Conservation (phyloP, 2,113 vertebrate genomes). For the Chrysemys picta region DNA sequence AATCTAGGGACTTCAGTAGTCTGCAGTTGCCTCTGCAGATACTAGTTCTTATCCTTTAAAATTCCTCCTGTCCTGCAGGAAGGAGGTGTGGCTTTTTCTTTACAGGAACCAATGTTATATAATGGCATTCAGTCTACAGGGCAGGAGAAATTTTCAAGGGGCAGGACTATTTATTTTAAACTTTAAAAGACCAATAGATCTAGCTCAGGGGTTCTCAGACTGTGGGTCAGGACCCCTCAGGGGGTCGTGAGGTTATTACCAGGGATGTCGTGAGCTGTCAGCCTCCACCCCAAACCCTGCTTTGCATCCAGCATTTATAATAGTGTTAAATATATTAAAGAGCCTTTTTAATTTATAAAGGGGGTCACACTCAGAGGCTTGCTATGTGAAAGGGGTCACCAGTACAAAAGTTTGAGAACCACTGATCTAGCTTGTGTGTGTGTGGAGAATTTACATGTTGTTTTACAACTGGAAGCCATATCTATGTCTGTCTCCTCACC, state of each 20-base stretch:
- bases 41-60: not conserved
- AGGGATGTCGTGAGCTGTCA: no score
- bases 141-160: not conserved
- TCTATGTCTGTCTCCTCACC: not conserved
- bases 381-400: no score
- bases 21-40: not conserved
- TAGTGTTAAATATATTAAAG: no score
- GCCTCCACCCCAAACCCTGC: no score
- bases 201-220: not conserved
- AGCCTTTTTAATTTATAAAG: no score
- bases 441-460: not conserved
- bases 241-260: no score
- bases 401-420: no score
- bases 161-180: not conserved
- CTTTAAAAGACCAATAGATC: not conserved
- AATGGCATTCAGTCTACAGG: not conserved
- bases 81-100: not conserved
- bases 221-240: no score
- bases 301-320: no score
- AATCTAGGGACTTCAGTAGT: not conserved
- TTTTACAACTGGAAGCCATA: not conserved
- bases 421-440: not conserved
- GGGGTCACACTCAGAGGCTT: no score
- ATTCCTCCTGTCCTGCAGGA: not conserved
- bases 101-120: not conserved